These are phyloP conservation scores for Myopa tessellatipennis DNA, from an alignment of 2,888 invertebrate species.

Conservation along the genomic window DNA sequence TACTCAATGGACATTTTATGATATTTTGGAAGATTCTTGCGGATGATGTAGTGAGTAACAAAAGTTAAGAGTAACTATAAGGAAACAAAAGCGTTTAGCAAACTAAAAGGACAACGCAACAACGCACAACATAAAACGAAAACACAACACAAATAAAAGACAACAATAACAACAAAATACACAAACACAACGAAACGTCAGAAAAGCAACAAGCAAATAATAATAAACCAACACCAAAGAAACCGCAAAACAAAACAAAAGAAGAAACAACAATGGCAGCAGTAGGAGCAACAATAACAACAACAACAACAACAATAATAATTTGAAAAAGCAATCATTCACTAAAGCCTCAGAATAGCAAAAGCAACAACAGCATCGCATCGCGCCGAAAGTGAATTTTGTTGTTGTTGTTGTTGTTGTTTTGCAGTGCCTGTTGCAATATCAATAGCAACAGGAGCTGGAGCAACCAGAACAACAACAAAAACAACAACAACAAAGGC, in stretches of 20 bases:
- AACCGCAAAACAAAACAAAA: not conserved
- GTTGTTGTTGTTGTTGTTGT: conserved; percentile 43
- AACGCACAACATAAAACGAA: conserved; percentile 13
- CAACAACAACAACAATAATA: not conserved
- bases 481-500: not conserved
- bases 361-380: conserved; percentile 29
- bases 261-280: conserved; percentile 22
- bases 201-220: too few species aligned
- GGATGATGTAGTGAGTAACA: too few species aligned
- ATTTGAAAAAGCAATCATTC: conserved; percentile 12
- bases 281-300: conserved; percentile 12
- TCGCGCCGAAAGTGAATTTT: conserved; percentile 40
- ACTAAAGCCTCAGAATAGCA: conserved; percentile 4
- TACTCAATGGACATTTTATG: too few species aligned
- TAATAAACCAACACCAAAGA: too few species aligned
- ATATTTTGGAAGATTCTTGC: too few species aligned
- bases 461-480: too few species aligned
- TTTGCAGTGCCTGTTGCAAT: conserved; percentile 45
- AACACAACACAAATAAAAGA: not conserved
- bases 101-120: too few species aligned
- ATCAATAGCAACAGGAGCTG: conserved; percentile 34
- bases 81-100: too few species aligned
- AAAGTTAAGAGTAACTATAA: too few species aligned
- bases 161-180: too few species aligned
- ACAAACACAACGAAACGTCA: not conserved